Percentiles rank a stretch among this genome's conserved stretches.
Evolutionary conservation across 2,113 vertebrate species (phyloP).

Genomic region (Climacteris rufus): DNA sequence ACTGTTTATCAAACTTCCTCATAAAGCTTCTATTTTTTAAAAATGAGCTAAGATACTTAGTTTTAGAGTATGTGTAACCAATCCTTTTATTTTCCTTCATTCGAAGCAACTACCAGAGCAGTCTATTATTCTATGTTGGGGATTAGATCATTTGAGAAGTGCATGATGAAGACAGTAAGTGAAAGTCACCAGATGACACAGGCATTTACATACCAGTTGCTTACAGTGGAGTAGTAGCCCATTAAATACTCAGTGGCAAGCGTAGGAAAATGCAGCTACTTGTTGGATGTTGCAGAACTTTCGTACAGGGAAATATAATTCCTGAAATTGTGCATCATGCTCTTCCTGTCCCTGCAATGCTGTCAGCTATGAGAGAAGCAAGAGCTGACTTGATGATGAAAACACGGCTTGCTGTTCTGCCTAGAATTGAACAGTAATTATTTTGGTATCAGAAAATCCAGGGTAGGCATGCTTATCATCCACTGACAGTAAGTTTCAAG

Average conservation of each 20-base stretch:
- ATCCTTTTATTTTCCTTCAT: not conserved
- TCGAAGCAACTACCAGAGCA: not conserved
- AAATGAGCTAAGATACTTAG: not conserved
- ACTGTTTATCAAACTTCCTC: not conserved
- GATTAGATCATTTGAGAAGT: not conserved
- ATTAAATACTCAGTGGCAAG: not conserved
- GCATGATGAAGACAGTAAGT: not conserved
- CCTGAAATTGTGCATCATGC: not conserved
- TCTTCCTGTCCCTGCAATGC: not conserved
- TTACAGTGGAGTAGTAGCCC: not conserved
- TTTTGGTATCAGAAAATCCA: not conserved
- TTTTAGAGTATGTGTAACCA: not conserved
- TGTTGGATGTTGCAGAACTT: not conserved
- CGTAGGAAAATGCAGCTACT: not conserved
- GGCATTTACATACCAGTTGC: not conserved
- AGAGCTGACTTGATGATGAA: not conserved
- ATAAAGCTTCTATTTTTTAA: not conserved
- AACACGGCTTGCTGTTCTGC: not conserved
- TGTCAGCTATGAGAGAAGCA: not conserved
- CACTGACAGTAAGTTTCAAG: not conserved
- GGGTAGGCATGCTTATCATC: not conserved
- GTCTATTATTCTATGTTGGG: not conserved
- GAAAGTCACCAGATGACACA: not conserved
- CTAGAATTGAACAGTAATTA: not conserved
- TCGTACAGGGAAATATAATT: accelerated